Percentiles rank a stretch among this genome's conserved stretches.
These are phyloP conservation scores for Xestia c-nigrum DNA, from an alignment of 2,888 invertebrate genomes.

Conservation along the genomic window DNA sequence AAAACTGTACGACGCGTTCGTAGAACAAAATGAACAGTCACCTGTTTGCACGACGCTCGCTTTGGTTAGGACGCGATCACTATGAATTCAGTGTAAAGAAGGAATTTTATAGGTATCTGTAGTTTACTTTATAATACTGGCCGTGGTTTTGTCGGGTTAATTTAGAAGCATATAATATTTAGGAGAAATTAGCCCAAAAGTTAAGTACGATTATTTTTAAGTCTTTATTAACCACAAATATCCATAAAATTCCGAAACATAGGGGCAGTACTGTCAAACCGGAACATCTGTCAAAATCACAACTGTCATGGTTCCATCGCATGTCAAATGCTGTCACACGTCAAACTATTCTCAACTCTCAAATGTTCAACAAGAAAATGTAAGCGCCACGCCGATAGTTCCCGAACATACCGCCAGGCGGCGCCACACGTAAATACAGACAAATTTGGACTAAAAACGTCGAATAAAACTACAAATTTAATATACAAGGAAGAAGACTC, in stretches of 20 bases:
- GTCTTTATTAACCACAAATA: conserved; percentile 33
- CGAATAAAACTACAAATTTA: conserved; percentile 82
- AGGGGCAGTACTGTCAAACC: conserved; percentile 38
- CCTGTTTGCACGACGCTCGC: not conserved
- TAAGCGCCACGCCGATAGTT: conserved; percentile 49
- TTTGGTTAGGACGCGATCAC: not conserved
- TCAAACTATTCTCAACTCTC: conserved; percentile 55
- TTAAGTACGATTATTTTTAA: conserved; percentile 27
- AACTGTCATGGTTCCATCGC: conserved; percentile 64
- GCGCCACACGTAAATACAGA: conserved; percentile 70
- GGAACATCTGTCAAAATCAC: conserved; percentile 50
- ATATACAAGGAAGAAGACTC: conserved; percentile 83
- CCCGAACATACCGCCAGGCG: conserved; percentile 39
- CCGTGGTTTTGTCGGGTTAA: conserved; percentile 11
- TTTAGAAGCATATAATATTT: conserved; percentile 2
- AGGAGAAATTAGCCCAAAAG: not conserved
- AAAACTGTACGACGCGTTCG: not conserved
- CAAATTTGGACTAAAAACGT: conserved; percentile 80
- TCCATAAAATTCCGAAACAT: conserved; percentile 34
- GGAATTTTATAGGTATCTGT: conserved; percentile 34
- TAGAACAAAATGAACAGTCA: not conserved
- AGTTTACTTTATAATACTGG: conserved; percentile 40
- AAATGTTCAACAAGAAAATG: conserved; percentile 69
- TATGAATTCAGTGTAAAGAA: not conserved
- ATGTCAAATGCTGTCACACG: conserved; percentile 58